phyloP scores from a whole-genome alignment of 2,797 vertebrate genomes.

The Capromys pilorides region DNA sequence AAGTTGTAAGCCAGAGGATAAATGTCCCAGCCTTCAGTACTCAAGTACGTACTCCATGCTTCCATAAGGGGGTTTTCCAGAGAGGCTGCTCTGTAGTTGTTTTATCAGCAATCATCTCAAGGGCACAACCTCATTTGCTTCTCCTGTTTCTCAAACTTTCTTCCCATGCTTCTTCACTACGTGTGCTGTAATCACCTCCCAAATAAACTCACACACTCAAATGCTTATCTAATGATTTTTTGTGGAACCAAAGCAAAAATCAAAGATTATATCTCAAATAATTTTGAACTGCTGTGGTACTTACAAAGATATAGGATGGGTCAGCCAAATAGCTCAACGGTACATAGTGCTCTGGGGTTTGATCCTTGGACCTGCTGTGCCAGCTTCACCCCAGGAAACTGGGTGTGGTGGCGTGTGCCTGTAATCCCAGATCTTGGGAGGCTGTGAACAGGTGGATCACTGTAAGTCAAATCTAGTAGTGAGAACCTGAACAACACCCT shows the following conservation, averaged over 20 bases:
- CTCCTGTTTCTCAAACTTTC: background rate
- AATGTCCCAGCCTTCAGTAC: background rate
- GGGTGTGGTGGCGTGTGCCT: too few species aligned
- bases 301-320: background rate
- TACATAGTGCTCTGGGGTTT: too few species aligned
- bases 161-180: background rate
- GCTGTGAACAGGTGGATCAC: too few species aligned
- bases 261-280: background rate
- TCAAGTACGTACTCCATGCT: background rate
- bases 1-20: background rate
- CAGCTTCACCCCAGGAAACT: too few species aligned
- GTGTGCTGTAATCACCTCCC: background rate
- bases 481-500: too few species aligned
- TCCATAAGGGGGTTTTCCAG: background rate
- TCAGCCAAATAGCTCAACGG: too few species aligned
- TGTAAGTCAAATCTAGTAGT: too few species aligned
- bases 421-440: too few species aligned
- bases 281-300: background rate
- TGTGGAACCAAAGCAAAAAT: background rate
- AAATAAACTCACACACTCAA: background rate
- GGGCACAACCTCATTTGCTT: background rate
- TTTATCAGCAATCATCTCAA: background rate
- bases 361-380: too few species aligned
- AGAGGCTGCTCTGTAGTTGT: background rate
- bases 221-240: constrained; percentile 6